Conservation (phyloP, 1,140 invertebrate species). For the Drosophila paulistorum region DNA sequence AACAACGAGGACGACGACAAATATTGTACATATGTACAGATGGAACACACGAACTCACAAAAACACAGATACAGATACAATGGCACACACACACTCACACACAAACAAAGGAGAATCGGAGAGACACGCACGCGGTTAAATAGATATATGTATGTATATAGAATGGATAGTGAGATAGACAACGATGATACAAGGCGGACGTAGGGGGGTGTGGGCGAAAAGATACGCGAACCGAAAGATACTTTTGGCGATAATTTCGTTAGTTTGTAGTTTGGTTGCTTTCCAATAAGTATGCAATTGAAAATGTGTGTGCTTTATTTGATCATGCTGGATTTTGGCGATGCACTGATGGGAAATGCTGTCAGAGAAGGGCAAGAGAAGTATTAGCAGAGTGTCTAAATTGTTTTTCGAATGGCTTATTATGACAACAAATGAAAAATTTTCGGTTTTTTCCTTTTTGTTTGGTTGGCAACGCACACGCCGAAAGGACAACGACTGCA, state of each 20-base stretch:
- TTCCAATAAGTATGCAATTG: conserved; percentile 49
- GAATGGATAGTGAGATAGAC: conserved; percentile 25
- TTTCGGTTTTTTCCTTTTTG: conserved; percentile 21
- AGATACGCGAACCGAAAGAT: conserved; percentile 18
- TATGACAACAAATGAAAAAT: conserved; percentile 46
- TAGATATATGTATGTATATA: conserved; percentile 1
- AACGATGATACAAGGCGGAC: conserved; percentile 13
- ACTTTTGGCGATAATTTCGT: neutral
- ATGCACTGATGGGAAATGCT: conserved; percentile 32
- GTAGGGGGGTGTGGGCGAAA: neutral
- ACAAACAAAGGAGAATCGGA: conserved; percentile 3
- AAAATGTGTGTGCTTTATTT: conserved; percentile 25
- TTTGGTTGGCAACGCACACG: conserved; percentile 69
- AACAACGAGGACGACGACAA: conserved; percentile 70
- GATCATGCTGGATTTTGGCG: conserved; percentile 20
- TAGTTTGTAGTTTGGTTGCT: neutral
- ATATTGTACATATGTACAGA: conserved; percentile 80
- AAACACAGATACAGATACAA: conserved; percentile 39
- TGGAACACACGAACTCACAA: conserved; percentile 48
- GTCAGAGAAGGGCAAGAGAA: neutral
- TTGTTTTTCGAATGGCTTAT: conserved; percentile 37
- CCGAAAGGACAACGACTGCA: conserved; percentile 74
- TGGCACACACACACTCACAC: conserved; percentile 26
- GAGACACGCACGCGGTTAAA: conserved; percentile 7
- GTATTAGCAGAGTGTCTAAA: neutral